Conservation (phyloP, 2,888 invertebrate species). For the Scaptomyza caliginosa region DNA sequence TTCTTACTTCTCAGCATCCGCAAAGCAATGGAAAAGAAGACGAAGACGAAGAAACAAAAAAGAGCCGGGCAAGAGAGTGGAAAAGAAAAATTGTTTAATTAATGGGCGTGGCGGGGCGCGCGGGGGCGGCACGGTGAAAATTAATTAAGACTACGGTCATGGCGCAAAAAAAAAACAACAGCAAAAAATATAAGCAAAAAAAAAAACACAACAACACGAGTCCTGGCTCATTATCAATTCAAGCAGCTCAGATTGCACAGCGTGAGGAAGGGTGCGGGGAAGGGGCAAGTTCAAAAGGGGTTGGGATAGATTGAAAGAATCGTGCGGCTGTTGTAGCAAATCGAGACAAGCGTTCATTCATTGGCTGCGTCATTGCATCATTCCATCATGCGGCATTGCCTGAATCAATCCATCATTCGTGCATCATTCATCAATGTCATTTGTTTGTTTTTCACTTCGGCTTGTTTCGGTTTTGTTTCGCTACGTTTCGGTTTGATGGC, state of each 20-base stretch:
- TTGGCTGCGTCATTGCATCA: constrained; percentile 51
- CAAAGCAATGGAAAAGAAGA: neutral
- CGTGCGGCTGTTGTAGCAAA: constrained; percentile 8
- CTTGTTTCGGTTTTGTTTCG: constrained; percentile 8
- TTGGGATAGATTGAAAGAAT: no score
- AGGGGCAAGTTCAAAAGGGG: neutral
- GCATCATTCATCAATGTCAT: constrained; percentile 79
- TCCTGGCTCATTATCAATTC: constrained; percentile 71
- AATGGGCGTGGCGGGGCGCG: constrained; percentile 62
- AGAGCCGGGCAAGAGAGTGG: no score
- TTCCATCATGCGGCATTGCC: constrained; percentile 28
- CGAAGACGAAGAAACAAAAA: no score
- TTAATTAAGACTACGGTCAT: constrained; percentile 65
- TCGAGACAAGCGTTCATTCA: constrained; percentile 65
- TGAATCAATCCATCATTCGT: constrained; percentile 68
- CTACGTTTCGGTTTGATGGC: no score
- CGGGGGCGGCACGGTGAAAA: constrained; percentile 44
- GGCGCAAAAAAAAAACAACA: constrained; percentile 16
- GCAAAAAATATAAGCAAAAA: neutral
- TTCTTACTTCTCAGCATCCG: constrained; percentile 1
- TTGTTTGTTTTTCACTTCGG: constrained; percentile 51
- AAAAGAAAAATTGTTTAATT: constrained; percentile 69
- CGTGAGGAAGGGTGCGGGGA: no score
- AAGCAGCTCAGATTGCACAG: constrained; percentile 50
- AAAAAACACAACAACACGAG: constrained; percentile 3